Evolutionary conservation across 1,140 invertebrate genomes (phyloP).

Genomic region (Alviniconcha marisindica): DNA sequence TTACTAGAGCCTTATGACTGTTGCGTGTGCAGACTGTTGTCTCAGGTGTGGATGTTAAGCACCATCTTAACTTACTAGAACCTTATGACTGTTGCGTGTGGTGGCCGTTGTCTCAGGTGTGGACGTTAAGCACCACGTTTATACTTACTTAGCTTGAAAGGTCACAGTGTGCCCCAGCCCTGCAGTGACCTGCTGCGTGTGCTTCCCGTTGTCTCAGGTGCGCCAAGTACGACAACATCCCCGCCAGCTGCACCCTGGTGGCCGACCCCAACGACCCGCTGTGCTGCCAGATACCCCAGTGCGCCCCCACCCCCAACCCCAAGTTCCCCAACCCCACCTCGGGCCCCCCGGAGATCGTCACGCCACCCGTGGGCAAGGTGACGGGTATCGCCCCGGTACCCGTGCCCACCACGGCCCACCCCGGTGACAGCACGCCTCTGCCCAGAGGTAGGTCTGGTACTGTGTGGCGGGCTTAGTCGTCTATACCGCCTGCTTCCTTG

Average conservation of each 20-base stretch:
- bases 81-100: too few relatives aligned
- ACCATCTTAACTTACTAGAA: too few relatives aligned
- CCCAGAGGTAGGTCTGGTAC: conserved; percentile 40
- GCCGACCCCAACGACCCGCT: conserved; percentile 61
- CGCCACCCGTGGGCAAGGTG: conserved; percentile 49
- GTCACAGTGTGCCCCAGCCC: too few relatives aligned
- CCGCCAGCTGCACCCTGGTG: conserved; percentile 54
- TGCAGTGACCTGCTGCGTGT: not conserved
- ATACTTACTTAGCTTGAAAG: too few relatives aligned
- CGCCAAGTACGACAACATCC: conserved; percentile 47
- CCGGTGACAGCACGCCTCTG: conserved; percentile 40
- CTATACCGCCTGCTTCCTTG: too few relatives aligned
- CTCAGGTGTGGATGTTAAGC: too few relatives aligned
- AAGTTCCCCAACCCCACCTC: conserved; percentile 46
- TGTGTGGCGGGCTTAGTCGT: too few relatives aligned
- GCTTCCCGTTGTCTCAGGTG: conserved; percentile 41
- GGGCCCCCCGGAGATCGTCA: conserved; percentile 44
- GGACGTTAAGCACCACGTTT: too few relatives aligned
- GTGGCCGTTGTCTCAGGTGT: too few relatives aligned
- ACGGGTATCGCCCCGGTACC: conserved; percentile 56
- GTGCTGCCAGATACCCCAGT: conserved; percentile 60
- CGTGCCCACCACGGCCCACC: conserved; percentile 42
- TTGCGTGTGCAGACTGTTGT: too few relatives aligned
- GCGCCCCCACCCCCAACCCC: conserved; percentile 46
- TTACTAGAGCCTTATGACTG: too few relatives aligned